Evolutionary conservation across 2,113 vertebrate species (phyloP).

Genomic region (Elaphurus davidianus): DNA sequence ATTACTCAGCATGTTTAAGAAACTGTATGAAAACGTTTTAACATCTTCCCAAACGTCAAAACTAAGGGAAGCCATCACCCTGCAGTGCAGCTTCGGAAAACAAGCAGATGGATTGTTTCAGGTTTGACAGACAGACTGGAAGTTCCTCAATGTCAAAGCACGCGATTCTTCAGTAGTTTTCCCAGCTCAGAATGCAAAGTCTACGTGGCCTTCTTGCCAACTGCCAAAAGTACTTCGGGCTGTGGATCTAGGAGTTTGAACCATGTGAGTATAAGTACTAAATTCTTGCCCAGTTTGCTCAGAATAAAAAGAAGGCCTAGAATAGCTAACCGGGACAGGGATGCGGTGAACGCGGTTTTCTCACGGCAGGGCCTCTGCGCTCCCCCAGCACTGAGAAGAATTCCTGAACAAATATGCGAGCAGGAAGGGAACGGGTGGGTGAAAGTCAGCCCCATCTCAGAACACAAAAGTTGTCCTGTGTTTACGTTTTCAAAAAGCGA

Average conservation of each 20-base stretch:
- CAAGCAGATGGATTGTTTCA: not conserved
- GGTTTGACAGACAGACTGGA: not conserved
- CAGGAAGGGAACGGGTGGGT: slow-evolving; percentile 63
- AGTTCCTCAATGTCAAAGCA: not conserved
- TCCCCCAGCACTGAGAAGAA: slow-evolving; percentile 46
- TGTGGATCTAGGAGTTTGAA: not conserved
- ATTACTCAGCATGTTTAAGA: slow-evolving; percentile 46
- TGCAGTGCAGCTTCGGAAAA: not conserved
- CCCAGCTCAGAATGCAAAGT: not conserved
- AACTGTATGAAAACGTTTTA: not conserved
- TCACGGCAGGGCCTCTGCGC: not conserved
- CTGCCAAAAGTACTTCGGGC: not conserved
- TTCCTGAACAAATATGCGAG: slow-evolving; percentile 57
- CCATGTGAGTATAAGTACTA: not conserved
- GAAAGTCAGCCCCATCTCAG: slow-evolving; percentile 1
- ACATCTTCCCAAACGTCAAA: slow-evolving; percentile 18
- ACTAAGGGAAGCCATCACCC: not conserved
- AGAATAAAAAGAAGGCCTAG: not conserved
- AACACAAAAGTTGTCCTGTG: not conserved
- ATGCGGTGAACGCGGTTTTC: not conserved
- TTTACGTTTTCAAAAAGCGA: slow-evolving; percentile 42
- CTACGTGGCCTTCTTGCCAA: not conserved
- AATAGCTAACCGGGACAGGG: not conserved
- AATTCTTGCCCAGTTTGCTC: not conserved
- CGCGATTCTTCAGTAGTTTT: not conserved